Percentiles rank a stretch among this genome's conserved stretches.
Evolutionary conservation across 2,113 vertebrate genomes (phyloP).

Genomic region (Acanthochromis polyacanthus): DNA sequence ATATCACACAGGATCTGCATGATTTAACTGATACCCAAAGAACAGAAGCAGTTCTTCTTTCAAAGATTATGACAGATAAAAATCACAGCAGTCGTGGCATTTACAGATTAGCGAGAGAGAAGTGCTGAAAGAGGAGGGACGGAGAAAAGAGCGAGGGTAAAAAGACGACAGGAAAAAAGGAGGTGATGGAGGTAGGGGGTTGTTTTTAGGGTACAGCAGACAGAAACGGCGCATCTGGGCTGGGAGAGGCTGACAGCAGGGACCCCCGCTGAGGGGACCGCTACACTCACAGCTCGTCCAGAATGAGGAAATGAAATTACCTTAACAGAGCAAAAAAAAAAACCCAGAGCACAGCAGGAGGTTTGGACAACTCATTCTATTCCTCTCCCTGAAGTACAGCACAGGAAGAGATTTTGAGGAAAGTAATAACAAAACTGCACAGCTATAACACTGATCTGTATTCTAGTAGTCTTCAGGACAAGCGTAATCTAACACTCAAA

Average conservation of each 20-base stretch:
- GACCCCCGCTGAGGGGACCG: slow-evolving; percentile 18
- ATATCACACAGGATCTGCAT: not conserved
- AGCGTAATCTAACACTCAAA: too few relatives aligned
- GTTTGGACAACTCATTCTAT: slow-evolving; percentile 25
- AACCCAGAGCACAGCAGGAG: slow-evolving; percentile 41
- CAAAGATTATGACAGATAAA: not conserved
- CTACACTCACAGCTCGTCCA: slow-evolving; percentile 10
- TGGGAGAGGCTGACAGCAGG: slow-evolving; percentile 3
- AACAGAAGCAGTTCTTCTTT: not conserved
- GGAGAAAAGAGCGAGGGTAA: too few relatives aligned
- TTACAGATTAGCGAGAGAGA: not conserved
- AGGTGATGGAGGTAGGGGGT: not conserved
- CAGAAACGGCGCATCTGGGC: slow-evolving; percentile 1
- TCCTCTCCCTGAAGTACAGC: slow-evolving; percentile 7
- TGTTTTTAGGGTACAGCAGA: not conserved
- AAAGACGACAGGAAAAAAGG: too few relatives aligned
- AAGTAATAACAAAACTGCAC: slow-evolving; percentile 4
- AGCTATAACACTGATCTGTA: not conserved
- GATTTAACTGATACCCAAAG: not conserved
- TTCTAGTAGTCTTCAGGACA: not conserved
- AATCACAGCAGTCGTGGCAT: not conserved
- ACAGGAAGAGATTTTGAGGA: slow-evolving; percentile 1
- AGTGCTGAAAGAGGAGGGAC: not conserved
- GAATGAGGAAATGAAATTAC: slow-evolving; percentile 52
- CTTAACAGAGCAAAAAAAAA: slow-evolving; percentile 32